Conservation (phyloP, 2,797 vertebrate species). For the Gorsachius magnificus region DNA sequence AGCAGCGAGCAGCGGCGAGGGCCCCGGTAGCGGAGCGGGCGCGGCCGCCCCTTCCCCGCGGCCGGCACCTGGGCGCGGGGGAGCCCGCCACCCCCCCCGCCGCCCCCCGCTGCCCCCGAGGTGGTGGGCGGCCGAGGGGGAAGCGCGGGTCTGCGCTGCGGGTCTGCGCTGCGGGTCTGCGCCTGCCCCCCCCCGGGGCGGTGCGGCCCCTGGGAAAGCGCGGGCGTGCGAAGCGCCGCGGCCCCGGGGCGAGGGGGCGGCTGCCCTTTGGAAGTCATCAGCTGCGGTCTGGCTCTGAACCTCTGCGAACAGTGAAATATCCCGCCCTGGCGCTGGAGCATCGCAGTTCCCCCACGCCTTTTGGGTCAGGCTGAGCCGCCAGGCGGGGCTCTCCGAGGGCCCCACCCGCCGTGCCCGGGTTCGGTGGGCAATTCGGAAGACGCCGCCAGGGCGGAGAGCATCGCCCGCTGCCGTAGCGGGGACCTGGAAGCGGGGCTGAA, state of each 20-base stretch:
- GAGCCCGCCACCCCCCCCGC: background rate
- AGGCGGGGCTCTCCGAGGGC: background rate
- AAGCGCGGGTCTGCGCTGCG: background rate
- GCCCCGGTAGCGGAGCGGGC: background rate
- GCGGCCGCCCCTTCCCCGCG: background rate
- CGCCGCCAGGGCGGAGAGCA: background rate
- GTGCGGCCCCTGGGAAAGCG: background rate
- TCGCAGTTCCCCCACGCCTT: background rate
- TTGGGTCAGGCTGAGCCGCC: background rate
- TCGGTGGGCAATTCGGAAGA: background rate
- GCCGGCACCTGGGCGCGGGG: background rate
- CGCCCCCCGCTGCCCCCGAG: background rate
- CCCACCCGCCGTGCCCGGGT: background rate
- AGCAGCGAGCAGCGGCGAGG: background rate
- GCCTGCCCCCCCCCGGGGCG: background rate
- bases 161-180: background rate
- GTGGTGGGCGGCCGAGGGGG: background rate
- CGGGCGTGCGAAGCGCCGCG: background rate
- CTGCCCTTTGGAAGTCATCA: fast-evolving
- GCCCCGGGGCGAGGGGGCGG: no score
- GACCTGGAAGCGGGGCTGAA: background rate
- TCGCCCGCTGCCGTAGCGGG: background rate
- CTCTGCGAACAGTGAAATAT: background rate
- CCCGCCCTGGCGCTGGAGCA: background rate
- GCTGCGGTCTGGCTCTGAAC: background rate